Percentiles rank a stretch among this genome's conserved stretches.
phyloP scores from a whole-genome alignment of 2,797 vertebrate species.

The Ptychadena robeensis region DNA sequence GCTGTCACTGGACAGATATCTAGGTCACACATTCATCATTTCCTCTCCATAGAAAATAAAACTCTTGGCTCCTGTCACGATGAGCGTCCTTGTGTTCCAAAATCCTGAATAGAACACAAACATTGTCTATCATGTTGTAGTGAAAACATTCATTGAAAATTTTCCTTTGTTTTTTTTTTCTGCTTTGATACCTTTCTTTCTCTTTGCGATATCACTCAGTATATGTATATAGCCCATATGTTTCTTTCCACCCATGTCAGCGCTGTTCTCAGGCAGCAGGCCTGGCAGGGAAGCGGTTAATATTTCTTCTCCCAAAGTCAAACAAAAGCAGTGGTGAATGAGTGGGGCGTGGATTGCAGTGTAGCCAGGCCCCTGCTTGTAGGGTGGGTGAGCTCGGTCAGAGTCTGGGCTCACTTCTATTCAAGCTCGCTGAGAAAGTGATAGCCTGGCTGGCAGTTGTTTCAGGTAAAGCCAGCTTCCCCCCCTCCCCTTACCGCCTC shows the following conservation, averaged over 20 bases:
- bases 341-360: constrained; percentile 39
- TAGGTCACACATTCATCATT: constrained; percentile 34
- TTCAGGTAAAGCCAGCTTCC: constrained; percentile 75
- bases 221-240: too few relatives aligned
- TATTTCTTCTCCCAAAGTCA: constrained; percentile 35
- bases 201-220: too few relatives aligned
- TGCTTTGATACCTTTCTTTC: too few relatives aligned
- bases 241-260: too few relatives aligned
- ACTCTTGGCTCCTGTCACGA: background rate
- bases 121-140: background rate
- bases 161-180: background rate
- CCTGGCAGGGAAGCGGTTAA: constrained; percentile 39
- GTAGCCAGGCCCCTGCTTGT: constrained; percentile 58
- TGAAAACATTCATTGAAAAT: background rate
- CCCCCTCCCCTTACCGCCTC: constrained; percentile 63
- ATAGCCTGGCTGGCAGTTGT: constrained; percentile 78
- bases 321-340: constrained; percentile 59
- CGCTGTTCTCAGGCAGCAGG: too few relatives aligned
- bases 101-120: background rate
- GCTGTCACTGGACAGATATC: constrained; percentile 15
- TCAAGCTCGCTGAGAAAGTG: constrained; percentile 69
- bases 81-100: background rate
- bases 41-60: background rate
- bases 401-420: constrained; percentile 68
- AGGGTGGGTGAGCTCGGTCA: constrained; percentile 66